phyloP scores from a whole-genome alignment of 2,888 invertebrate genomes.

The Plagiodera versicolora region DNA sequence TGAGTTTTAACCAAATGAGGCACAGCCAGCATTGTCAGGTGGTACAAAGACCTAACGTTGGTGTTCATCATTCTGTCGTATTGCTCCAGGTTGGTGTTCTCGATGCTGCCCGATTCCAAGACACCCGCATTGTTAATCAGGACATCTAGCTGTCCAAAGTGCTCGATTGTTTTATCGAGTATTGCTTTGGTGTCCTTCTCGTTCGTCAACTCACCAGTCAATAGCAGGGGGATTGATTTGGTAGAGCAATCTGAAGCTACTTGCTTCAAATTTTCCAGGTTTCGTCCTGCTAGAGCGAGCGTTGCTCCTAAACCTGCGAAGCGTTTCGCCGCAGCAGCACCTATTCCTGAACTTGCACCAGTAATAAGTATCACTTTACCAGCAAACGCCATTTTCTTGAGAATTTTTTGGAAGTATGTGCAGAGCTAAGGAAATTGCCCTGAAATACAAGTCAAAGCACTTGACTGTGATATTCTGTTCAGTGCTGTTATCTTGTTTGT shows the following conservation, averaged over 20 bases:
- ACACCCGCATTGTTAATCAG: conserved; percentile 86
- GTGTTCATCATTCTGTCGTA: conserved; percentile 88
- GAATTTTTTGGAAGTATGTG: no score
- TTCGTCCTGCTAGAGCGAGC: conserved; percentile 73
- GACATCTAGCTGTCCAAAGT: conserved; percentile 79
- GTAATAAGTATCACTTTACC: conserved; percentile 76
- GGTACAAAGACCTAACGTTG: conserved; percentile 82
- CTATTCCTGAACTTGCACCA: conserved; percentile 86
- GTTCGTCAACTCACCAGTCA: conserved; percentile 72
- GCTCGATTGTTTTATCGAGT: conserved; percentile 70
- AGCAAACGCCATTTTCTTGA: conserved; percentile 56
- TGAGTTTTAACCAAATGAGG: conserved; percentile 82
- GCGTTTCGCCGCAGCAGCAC: conserved; percentile 77
- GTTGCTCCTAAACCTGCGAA: conserved; percentile 75
- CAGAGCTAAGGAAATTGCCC: no score
- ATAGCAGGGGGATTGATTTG: conserved; percentile 58
- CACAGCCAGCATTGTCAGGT: conserved; percentile 83
- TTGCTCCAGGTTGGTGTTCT: conserved; percentile 81
- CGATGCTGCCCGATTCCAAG: conserved; percentile 69
- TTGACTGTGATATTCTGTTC: no score
- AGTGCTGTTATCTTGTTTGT: no score
- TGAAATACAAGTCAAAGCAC: no score
- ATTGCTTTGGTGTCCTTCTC: conserved; percentile 74
- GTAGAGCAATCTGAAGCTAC: conserved; percentile 62
- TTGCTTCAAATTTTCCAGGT: conserved; percentile 66